Evolutionary conservation across 2,888 invertebrate species (phyloP).

Genomic region (Cataglyphis albicans): DNA sequence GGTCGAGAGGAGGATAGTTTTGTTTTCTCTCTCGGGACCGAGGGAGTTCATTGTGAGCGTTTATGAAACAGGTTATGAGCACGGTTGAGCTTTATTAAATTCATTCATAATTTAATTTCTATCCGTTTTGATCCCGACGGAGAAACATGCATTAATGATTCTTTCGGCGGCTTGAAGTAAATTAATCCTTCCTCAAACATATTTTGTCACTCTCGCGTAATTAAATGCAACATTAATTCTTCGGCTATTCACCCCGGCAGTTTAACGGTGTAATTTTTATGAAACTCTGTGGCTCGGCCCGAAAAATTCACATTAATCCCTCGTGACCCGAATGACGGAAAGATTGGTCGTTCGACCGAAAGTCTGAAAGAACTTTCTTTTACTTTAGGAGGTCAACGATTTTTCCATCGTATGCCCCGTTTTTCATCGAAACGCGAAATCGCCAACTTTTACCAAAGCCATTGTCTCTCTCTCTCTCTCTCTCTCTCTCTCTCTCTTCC

Average conservation of each 20-base stretch:
- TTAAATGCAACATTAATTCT: background rate
- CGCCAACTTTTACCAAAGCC: slow-evolving; percentile 56
- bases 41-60: slow-evolving; percentile 54
- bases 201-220: background rate
- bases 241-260: background rate
- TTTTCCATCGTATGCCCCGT: slow-evolving; percentile 8
- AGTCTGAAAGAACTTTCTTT: slow-evolving; percentile 1
- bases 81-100: slow-evolving; percentile 69
- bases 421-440: slow-evolving; percentile 19
- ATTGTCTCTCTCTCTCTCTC: slow-evolving; percentile 44
- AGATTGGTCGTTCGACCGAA: slow-evolving; percentile 21
- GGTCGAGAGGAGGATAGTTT: slow-evolving; percentile 47
- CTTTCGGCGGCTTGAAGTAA: slow-evolving; percentile 5
- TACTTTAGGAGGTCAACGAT: slow-evolving; percentile 29
- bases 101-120: slow-evolving; percentile 65
- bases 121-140: slow-evolving; percentile 18
- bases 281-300: background rate
- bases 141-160: slow-evolving; percentile 22
- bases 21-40: slow-evolving; percentile 48
- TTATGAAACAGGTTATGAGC: slow-evolving; percentile 60
- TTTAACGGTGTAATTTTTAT: background rate
- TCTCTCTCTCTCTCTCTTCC: background rate
- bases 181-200: slow-evolving; percentile 18
- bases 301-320: slow-evolving; percentile 18
- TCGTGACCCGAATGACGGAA: background rate